These are phyloP conservation scores for Lepilemur ruficaudatus DNA, from an alignment of 2,797 vertebrate genomes.

Conservation along the genomic window DNA sequence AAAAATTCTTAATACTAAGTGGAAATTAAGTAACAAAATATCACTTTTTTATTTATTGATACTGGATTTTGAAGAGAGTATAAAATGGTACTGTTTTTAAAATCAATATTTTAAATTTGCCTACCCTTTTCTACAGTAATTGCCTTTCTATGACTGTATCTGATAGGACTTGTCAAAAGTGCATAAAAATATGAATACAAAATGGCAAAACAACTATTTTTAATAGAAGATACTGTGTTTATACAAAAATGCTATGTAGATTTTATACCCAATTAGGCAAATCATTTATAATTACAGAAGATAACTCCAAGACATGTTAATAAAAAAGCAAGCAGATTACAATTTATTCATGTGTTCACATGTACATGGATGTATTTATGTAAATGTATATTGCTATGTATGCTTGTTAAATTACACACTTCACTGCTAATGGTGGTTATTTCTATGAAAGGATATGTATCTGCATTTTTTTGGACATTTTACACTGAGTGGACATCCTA, in stretches of 20 bases:
- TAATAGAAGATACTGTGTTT: background rate
- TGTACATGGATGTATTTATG: background rate
- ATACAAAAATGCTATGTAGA: background rate
- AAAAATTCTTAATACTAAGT: background rate
- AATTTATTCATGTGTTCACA: background rate
- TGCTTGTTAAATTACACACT: background rate
- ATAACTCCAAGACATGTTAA: background rate
- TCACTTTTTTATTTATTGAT: background rate
- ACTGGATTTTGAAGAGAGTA: background rate
- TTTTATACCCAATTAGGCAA: background rate
- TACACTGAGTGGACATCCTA: background rate
- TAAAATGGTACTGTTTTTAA: conserved; percentile 18
- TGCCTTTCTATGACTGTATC: background rate
- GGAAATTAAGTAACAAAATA: background rate
- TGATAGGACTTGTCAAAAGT: background rate
- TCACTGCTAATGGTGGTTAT: background rate
- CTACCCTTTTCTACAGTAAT: background rate
- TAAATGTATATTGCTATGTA: background rate
- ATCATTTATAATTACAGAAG: conserved; percentile 3
- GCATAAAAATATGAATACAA: background rate
- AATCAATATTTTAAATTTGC: conserved; percentile 30
- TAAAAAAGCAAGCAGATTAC: background rate
- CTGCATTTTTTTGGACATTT: background rate
- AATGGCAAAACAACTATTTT: conserved; percentile 24
- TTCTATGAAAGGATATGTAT: background rate